Conservation (phyloP, 2,797 vertebrate genomes). For the Phrynocephalus guinanensis region DNA sequence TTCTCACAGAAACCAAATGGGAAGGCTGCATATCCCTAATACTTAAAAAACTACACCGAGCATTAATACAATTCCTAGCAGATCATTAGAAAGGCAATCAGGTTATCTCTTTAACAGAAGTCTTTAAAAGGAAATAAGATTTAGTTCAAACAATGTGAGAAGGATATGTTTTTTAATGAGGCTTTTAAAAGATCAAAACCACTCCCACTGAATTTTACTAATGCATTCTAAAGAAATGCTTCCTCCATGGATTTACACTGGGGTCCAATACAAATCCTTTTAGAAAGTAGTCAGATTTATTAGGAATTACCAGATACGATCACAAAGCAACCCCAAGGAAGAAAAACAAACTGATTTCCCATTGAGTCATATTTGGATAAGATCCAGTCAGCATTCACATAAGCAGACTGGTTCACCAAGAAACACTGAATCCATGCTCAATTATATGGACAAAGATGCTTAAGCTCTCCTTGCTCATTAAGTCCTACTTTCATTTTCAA, state of each 20-base stretch:
- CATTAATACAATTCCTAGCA: background rate
- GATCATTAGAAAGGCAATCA: background rate
- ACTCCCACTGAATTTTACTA: constrained; percentile 35
- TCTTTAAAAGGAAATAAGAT: background rate
- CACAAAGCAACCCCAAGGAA: constrained; percentile 67
- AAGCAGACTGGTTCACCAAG: constrained; percentile 65
- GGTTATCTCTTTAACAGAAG: constrained; percentile 20
- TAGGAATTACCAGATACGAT: constrained; percentile 71
- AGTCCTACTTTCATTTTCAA: constrained; percentile 43
- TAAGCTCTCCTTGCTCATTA: constrained; percentile 52
- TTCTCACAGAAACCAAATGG: background rate
- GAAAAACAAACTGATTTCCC: constrained; percentile 70
- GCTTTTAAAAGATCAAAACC: constrained; percentile 35
- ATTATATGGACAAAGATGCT: constrained; percentile 52
- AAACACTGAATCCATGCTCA: constrained; percentile 56
- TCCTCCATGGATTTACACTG: constrained; percentile 46
- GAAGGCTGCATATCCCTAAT: background rate
- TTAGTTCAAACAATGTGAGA: background rate
- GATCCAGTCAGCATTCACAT: constrained; percentile 65
- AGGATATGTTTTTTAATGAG: background rate
- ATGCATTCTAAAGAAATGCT: constrained; percentile 55
- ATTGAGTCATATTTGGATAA: constrained; percentile 69
- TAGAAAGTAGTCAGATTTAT: constrained; percentile 60
- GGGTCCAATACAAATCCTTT: constrained; percentile 49
- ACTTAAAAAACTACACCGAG: background rate